Base-by-base conservation (phyloP, 2,113 vertebrate genomes). In the Rostratula benghalensis region DNA sequence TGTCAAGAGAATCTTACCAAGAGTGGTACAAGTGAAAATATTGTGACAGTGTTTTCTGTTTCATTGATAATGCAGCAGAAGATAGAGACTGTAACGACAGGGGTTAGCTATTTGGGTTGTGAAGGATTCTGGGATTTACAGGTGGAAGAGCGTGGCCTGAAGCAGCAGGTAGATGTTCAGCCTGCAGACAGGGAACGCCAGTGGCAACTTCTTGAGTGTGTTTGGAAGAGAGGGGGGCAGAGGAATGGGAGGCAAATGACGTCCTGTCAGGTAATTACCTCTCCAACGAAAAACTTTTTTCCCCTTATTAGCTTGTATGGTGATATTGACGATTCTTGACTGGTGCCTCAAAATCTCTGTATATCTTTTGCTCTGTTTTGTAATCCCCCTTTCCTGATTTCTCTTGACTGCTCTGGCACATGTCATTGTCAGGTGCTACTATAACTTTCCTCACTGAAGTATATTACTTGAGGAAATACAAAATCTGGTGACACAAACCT, bases 361-460 rank as follows among this genome's bases (percentile, higher is more conserved):
- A 65, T 75, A 37, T 46, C 5, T 87, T 94, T 71, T 81, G 35
- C 78, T 91, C 51, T 93, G 57, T 61, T 87, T 76, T 7, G 0
- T 81, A 69, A 76, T 76, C 28, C 15, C 25, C 80, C 73, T 93
- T 91, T 93, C 39, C 37, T 54, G 37, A 53, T 90, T 93, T 94
- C 74, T 90, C 20, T 75, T 94, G 64, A 79, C 71, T 93, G 21
- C 16, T 17, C 53, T 82, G 93, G 74, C 54, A 93, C 25, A 95
- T 95, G 87, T 23, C 37, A 86, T 30, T 91, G 73, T n/a, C 37
- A 94, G 78, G 54, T 85, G 41, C 59, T 94, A 79, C 83, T 75
- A 60, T 69, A 97, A 92, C 46, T 93, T 87, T 37, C 31, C 41
- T 53, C 61, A 50, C 50, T 59, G 51, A 67, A 61, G 11, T 64